Percentiles rank a stretch among this genome's conserved stretches.
phyloP scores from a whole-genome alignment of 2,113 vertebrate species.

The Eudyptes chrysolophus region DNA sequence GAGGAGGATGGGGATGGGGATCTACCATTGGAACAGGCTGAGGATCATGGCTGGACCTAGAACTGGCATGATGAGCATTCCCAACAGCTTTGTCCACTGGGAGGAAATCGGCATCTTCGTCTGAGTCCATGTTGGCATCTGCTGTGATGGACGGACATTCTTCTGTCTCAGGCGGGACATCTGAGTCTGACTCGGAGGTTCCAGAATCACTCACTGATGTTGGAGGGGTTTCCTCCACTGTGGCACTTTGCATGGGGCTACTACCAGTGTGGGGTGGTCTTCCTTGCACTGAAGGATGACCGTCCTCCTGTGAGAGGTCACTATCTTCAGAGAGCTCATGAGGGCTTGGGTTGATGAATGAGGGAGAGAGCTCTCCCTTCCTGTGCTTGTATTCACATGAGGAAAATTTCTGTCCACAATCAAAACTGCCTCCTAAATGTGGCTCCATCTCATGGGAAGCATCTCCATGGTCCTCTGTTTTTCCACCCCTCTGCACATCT shows the following conservation, averaged over 20 bases:
- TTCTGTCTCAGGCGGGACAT: constrained; percentile 88
- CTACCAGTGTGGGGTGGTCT: constrained; percentile 62
- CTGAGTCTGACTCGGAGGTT: constrained; percentile 93
- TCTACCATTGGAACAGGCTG: constrained; percentile 86
- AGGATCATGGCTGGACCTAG: constrained; percentile 85
- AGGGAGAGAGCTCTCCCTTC: constrained; percentile 91
- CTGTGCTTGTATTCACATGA: constrained; percentile 80
- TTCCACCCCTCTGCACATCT: constrained; percentile 60
- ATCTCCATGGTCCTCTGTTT: constrained; percentile 69
- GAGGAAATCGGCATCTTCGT: constrained; percentile 92
- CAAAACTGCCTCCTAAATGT: constrained; percentile 67
- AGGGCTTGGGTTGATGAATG: constrained; percentile 91
- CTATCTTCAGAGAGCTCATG: constrained; percentile 85
- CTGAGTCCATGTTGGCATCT: constrained; percentile 90
- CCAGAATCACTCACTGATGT: constrained; percentile 93
- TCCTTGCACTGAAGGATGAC: constrained; percentile 78
- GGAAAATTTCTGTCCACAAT: constrained; percentile 75
- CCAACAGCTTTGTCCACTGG: constrained; percentile 90
- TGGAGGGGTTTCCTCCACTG: constrained; percentile 91
- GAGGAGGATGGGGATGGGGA: constrained; percentile 86
- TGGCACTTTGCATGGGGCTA: constrained; percentile 55
- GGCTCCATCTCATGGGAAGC: constrained; percentile 76
- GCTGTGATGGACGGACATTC: constrained; percentile 90
- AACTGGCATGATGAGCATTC: constrained; percentile 73
- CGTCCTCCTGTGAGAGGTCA: constrained; percentile 82